Conservation (phyloP, 2,113 vertebrate genomes). For the Lethenteron camtschaticum region DNA sequence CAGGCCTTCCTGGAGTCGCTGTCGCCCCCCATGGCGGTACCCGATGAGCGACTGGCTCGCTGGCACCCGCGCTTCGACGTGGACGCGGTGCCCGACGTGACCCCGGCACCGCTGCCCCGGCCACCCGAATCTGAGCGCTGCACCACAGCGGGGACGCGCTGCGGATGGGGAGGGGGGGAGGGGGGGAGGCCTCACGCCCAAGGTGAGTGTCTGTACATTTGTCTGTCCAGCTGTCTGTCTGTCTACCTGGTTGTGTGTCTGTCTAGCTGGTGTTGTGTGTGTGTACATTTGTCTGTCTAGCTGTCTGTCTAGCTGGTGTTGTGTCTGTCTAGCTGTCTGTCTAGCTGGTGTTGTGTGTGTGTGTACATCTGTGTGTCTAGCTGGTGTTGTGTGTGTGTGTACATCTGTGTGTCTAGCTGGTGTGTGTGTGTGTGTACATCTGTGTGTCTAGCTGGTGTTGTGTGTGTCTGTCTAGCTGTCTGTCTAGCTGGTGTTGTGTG, state of each 20-base stretch:
- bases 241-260: background rate
- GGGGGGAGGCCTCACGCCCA: slow-evolving; percentile 46
- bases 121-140: slow-evolving; percentile 27
- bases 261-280: background rate
- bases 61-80: slow-evolving; percentile 80
- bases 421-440: no score
- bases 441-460: no score
- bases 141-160: slow-evolving; percentile 64
- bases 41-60: slow-evolving; percentile 48
- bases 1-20: slow-evolving; percentile 49
- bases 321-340: background rate
- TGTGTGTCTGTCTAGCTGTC: no score
- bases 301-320: background rate
- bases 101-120: slow-evolving; percentile 26
- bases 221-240: background rate
- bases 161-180: slow-evolving; percentile 20
- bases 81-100: slow-evolving; percentile 38
- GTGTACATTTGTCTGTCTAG: no score
- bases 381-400: no score
- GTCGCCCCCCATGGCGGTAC: slow-evolving; percentile 37
- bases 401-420: no score
- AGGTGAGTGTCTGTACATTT: slow-evolving; percentile 26
- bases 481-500: no score
- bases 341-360: no score
- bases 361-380: no score